A percentile compares a stretch with the other conserved stretches of the same genome.
These are phyloP conservation scores for Muraenolepis orangiensis DNA, from an alignment of 2,797 vertebrate species.

Conservation along the genomic window DNA sequence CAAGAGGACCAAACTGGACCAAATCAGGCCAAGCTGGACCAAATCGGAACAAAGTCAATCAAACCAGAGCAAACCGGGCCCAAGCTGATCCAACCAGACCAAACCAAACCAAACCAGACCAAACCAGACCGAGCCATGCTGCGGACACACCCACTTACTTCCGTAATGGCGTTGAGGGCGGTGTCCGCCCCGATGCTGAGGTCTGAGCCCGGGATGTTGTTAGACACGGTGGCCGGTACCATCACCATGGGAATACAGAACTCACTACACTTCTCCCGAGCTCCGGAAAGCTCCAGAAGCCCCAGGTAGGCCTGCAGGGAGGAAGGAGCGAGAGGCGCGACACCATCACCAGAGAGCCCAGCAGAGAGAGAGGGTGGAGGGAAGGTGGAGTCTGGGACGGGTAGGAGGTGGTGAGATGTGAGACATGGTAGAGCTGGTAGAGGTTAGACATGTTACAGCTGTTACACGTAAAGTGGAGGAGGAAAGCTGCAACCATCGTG, in stretches of 20 bases:
- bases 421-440: background rate
- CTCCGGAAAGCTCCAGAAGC: slow-evolving; percentile 85
- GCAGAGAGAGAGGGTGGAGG: background rate
- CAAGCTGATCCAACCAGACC: too few species aligned
- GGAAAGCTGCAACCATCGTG: background rate
- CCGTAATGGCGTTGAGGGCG: slow-evolving; percentile 94
- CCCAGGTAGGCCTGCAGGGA: slow-evolving; percentile 89
- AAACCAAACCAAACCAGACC: too few species aligned
- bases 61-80: too few species aligned
- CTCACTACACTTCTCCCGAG: slow-evolving; percentile 79
- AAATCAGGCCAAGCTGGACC: too few species aligned
- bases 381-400: background rate
- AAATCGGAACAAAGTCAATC: too few species aligned
- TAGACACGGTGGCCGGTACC: slow-evolving; percentile 96
- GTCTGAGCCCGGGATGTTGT: slow-evolving; percentile 95
- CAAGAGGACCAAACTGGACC: background rate
- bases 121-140: slow-evolving; percentile 20
- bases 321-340: slow-evolving; percentile 29
- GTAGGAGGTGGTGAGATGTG: too few species aligned
- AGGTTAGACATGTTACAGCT: background rate
- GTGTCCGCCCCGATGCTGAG: slow-evolving; percentile 98
- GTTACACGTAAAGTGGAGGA: background rate
- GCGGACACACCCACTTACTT: slow-evolving; percentile 75
- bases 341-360: slow-evolving; percentile 4
- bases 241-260: slow-evolving; percentile 94